phyloP scores from a whole-genome alignment of 2,888 invertebrate species.

The Aspidiotus rigidus region DNA sequence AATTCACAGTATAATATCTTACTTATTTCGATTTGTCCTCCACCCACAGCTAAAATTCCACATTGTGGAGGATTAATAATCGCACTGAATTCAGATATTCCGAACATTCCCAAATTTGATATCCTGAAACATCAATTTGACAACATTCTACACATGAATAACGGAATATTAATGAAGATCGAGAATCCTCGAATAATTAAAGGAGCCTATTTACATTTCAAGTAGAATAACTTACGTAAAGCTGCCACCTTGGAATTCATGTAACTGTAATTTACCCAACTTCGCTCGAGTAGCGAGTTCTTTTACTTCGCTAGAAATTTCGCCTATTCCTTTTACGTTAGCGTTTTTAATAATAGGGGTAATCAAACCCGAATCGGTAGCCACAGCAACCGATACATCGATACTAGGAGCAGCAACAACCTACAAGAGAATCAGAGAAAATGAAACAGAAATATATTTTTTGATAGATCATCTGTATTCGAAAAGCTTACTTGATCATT shows the following conservation, averaged over 20 bases:
- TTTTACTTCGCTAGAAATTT: constrained; percentile 49
- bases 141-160: constrained; percentile 28
- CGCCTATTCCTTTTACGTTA: constrained; percentile 47
- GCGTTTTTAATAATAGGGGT: constrained; percentile 55
- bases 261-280: constrained; percentile 54
- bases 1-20: constrained; percentile 34
- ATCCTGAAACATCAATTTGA: constrained; percentile 45
- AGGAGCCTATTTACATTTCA: background rate
- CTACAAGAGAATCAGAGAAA: constrained; percentile 38
- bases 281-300: constrained; percentile 51
- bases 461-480: background rate
- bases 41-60: constrained; percentile 56
- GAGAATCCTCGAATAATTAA: too few relatives aligned
- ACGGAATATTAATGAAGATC: too few relatives aligned
- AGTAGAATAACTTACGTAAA: constrained; percentile 46
- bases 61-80: constrained; percentile 60
- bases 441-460: background rate
- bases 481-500: constrained; percentile 44
- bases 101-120: constrained; percentile 60
- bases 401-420: constrained; percentile 44
- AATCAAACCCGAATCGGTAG: constrained; percentile 55
- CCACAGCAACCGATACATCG: constrained; percentile 56
- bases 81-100: constrained; percentile 55
- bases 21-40: constrained; percentile 43
- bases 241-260: constrained; percentile 56